These are phyloP conservation scores for Galagoides demidoff DNA, from an alignment of 2,797 vertebrate genomes.

Conservation along the genomic window DNA sequence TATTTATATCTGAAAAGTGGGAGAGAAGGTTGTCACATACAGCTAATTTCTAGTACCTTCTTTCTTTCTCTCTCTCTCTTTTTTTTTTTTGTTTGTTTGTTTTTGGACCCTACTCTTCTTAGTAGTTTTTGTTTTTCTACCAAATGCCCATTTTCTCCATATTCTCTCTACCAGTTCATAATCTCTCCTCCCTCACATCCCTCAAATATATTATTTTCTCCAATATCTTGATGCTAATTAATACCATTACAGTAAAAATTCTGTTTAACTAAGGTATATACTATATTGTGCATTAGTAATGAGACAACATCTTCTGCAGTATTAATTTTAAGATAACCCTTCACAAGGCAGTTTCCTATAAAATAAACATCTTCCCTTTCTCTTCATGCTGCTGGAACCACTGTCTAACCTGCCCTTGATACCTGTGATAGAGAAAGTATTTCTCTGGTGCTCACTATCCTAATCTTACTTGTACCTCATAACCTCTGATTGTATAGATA, in stretches of 20 bases:
- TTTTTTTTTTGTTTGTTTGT: too few species aligned
- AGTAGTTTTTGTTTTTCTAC: neutral
- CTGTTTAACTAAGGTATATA: neutral
- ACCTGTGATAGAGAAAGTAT: neutral
- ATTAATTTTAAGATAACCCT: neutral
- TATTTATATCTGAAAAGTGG: neutral
- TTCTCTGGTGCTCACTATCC: neutral
- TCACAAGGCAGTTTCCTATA: neutral
- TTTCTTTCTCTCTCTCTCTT: too few species aligned
- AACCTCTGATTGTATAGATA: neutral
- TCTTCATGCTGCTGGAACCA: neutral
- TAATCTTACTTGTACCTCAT: neutral
- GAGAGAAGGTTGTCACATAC: neutral
- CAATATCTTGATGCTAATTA: neutral
- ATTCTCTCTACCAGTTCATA: neutral
- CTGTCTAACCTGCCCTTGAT: neutral
- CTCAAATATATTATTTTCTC: neutral
- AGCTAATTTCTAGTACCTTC: neutral
- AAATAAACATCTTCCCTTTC: neutral
- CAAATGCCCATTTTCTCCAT: neutral
- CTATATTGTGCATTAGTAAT: neutral
- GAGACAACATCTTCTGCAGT: neutral
- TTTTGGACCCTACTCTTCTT: neutral
- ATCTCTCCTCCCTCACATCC: neutral
- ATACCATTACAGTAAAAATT: neutral